Evolutionary conservation across 2,113 vertebrate genomes (phyloP).

Genomic region (Isurus oxyrinchus): DNA sequence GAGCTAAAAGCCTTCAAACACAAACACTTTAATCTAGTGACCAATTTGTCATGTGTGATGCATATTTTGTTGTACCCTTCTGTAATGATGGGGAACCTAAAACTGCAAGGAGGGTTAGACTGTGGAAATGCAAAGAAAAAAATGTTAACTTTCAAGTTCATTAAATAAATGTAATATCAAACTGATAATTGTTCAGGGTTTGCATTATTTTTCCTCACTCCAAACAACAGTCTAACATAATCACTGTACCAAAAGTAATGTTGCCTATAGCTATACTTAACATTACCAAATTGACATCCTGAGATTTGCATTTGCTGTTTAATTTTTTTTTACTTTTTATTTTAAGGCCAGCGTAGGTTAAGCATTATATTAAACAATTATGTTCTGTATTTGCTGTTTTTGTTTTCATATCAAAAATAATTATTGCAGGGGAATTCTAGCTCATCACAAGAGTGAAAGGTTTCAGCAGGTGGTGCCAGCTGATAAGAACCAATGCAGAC

Average conservation of each 20-base stretch:
- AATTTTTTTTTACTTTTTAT: background rate
- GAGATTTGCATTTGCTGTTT: background rate
- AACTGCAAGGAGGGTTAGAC: background rate
- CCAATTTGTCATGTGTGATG: background rate
- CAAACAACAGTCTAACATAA: background rate
- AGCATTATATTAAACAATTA: background rate
- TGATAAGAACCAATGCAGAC: background rate
- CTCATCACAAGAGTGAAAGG: background rate
- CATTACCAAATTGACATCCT: background rate
- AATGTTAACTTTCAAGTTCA: background rate
- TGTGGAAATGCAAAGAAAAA: background rate
- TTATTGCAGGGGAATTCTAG: slow-evolving; percentile 17
- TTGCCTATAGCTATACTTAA: background rate
- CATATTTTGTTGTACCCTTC: background rate
- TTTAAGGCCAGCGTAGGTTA: background rate
- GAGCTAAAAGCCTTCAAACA: background rate
- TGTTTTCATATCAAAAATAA: background rate
- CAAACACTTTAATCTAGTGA: background rate
- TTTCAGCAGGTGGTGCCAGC: background rate
- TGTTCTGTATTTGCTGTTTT: background rate
- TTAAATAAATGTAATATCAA: background rate
- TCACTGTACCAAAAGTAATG: background rate
- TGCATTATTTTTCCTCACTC: background rate
- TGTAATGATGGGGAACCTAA: background rate
- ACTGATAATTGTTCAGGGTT: background rate